Conservation (phyloP, 2,888 invertebrate species). For the Acanthosepion esculentum region DNA sequence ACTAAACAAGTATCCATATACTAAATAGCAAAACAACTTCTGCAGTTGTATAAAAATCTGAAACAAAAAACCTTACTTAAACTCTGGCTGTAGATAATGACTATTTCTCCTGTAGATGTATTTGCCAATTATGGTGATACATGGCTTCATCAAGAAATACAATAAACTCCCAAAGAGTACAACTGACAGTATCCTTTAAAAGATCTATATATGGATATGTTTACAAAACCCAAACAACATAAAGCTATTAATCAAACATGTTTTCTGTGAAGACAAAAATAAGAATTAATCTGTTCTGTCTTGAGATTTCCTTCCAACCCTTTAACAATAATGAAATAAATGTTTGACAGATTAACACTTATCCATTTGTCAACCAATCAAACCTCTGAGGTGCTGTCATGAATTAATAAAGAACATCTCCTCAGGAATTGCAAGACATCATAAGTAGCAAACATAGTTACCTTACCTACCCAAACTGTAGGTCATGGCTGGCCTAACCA, state of each 20-base stretch:
- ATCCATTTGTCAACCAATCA: background rate
- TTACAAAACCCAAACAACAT: background rate
- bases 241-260: background rate
- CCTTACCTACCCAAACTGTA: background rate
- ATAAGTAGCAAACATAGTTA: background rate
- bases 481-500: background rate
- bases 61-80: too few relatives aligned
- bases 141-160: too few relatives aligned
- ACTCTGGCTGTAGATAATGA: too few relatives aligned
- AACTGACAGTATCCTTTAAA: background rate
- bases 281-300: background rate
- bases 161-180: background rate
- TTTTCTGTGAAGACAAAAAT: background rate
- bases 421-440: background rate
- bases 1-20: too few relatives aligned
- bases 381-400: background rate
- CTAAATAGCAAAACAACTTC: too few relatives aligned
- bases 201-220: background rate
- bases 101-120: too few relatives aligned
- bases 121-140: too few relatives aligned
- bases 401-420: constrained; percentile 17
- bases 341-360: background rate
- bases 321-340: background rate
- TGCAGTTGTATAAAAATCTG: too few relatives aligned
- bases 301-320: too few relatives aligned